Conservation (phyloP, 2,797 vertebrate genomes). For the Periparus ater region DNA sequence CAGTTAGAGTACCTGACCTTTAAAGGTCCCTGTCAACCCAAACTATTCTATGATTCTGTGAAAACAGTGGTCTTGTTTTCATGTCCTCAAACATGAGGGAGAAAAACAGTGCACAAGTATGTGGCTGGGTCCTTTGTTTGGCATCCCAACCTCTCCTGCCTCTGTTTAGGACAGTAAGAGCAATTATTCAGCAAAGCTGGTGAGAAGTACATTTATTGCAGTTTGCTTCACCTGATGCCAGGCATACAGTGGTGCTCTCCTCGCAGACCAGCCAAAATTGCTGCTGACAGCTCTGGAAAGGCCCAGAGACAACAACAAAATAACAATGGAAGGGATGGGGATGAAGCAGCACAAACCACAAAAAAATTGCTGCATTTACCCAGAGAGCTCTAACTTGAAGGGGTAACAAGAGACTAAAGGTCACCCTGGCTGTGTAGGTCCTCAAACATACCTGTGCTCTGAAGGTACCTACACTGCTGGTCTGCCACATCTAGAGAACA, state of each 20-base stretch:
- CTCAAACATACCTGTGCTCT: not conserved
- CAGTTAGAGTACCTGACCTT: not conserved
- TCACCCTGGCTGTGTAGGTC: not conserved
- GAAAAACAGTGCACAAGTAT: not conserved
- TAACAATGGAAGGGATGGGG: no score
- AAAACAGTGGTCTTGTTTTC: not conserved
- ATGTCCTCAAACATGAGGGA: not conserved
- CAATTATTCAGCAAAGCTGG: not conserved
- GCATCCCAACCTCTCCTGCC: not conserved
- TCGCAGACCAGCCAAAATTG: not conserved
- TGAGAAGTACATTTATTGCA: not conserved
- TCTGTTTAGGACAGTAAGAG: not conserved
- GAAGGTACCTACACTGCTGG: not conserved
- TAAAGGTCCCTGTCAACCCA: not conserved
- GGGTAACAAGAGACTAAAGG: not conserved
- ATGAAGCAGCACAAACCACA: not conserved
- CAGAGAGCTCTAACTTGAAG: not conserved
- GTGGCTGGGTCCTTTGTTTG: not conserved
- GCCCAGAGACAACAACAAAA: not conserved
- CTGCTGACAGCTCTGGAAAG: not conserved
- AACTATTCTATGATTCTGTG: not conserved
- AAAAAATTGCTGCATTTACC: not conserved
- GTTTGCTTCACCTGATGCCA: not conserved
- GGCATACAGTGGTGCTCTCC: not conserved
- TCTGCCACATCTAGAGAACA: not conserved